Evolutionary conservation across 1,140 invertebrate species (phyloP), one percentile per base, ranked within the genome.

Genomic region (Papilio polyxenes): DNA sequence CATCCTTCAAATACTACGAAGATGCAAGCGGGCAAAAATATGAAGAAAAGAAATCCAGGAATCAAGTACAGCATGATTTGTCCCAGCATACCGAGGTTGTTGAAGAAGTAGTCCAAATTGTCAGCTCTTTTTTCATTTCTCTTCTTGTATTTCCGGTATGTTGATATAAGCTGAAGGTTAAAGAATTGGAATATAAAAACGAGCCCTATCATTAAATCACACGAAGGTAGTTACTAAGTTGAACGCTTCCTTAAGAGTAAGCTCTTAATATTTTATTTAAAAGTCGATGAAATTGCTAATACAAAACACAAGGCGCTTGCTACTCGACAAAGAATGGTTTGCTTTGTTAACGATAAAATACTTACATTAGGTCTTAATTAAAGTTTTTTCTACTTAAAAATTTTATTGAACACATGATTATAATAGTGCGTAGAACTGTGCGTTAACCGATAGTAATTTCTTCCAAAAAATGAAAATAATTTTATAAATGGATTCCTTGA

Each of bases 1-100:
- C 98, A 99, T 1, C 95, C 96, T 94, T 99, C 98, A 82, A 98
- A 97, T 53, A 97, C 95, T 0, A 97, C 96, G 88, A 99, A 99
- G 13, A 99, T 96, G 75, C 96, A 97, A 0, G 98, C 97, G 0
- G 99, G 98, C n/a, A 98, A 93, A 80, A 99, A 97, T n/a, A 99
- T 97, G 90, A 99, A 99, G 87, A 99, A 96, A 0, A 98, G 95
- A 87, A 98, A 97, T 8, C 98, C 98, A 8, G 98, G 98, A 56
- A 97, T 95, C 8, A 98, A 91, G 85, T 98, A 98, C 51, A 97
- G 95, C 48, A 97, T 94, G 75, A 98, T 97, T 86, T 97, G 97
- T 0, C 96, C 96, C 2, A 97, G 95, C 37, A 98, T 94, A 15
- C 97, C 96, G 23, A 97, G 93, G 82, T 96, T 96, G 20, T 95